These are phyloP conservation scores for Tyria jacobaeae DNA, from an alignment of 2,888 invertebrate genomes.

Conservation along the genomic window DNA sequence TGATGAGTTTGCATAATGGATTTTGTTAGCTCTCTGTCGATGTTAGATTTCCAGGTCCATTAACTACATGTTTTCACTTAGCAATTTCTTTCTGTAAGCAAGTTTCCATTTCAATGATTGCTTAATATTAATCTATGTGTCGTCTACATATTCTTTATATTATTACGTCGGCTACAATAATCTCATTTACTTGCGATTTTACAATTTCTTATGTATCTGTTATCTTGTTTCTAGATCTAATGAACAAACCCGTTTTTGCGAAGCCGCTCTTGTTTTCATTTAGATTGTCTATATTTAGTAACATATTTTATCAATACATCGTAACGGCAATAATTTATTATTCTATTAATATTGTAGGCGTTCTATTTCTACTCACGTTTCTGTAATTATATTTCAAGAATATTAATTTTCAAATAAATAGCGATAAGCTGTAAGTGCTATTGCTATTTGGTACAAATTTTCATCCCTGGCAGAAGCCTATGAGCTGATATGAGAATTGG, in stretches of 20 bases:
- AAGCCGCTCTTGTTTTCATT: conserved; percentile 61
- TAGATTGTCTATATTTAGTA: conserved; percentile 52
- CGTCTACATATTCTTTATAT: conserved; percentile 3
- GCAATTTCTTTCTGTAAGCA: background rate
- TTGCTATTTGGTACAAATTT: too few species aligned
- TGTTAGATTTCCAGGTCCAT: conserved; percentile 10
- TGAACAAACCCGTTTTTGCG: conserved; percentile 50
- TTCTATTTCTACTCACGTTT: background rate
- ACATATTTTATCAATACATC: conserved; percentile 36
- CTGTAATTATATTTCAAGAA: too few species aligned
- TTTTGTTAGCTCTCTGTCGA: conserved; percentile 26
- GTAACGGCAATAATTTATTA: conserved; percentile 33
- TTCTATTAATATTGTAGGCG: conserved; percentile 19
- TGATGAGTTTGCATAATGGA: conserved; percentile 37
- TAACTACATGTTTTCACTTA: conserved; percentile 3
- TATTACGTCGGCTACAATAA: conserved; percentile 1
- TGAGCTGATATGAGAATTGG: too few species aligned
- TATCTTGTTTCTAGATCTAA: conserved; percentile 42
- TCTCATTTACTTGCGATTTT: conserved; percentile 14
- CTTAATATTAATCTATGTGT: conserved; percentile 1
- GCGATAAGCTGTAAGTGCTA: too few species aligned
- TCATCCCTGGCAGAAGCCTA: too few species aligned
- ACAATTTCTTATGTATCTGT: conserved; percentile 17
- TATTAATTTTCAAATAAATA: too few species aligned
- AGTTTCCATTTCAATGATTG: background rate